Evolutionary conservation across 2,113 vertebrate genomes (phyloP).

Genomic region (Ceyx margarethae): DNA sequence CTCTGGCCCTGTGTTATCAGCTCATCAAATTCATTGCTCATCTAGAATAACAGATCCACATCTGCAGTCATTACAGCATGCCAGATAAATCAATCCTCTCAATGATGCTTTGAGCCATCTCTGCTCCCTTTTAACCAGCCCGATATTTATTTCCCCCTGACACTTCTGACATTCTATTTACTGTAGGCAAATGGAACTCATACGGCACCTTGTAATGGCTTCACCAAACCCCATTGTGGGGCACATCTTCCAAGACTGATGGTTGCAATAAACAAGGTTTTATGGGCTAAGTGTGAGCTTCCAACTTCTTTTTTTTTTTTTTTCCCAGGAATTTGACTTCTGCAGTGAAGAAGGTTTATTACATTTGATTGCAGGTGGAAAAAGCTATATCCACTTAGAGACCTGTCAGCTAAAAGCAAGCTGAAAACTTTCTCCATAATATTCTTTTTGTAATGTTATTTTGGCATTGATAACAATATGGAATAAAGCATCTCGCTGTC

Average conservation of each 20-base stretch:
- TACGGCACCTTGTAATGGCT: conserved; percentile 83
- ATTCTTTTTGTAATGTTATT: conserved; percentile 60
- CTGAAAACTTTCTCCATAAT: conserved; percentile 46
- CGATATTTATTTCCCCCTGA: conserved; percentile 86
- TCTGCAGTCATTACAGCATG: conserved; percentile 86
- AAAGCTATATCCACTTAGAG: conserved; percentile 67
- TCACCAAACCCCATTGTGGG: conserved; percentile 81
- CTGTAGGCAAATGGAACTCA: conserved; percentile 88
- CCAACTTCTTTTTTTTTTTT: conserved; percentile 75
- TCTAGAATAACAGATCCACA: conserved; percentile 87
- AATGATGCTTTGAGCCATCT: conserved; percentile 82
- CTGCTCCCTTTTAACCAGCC: conserved; percentile 83
- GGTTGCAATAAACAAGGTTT: conserved; percentile 80
- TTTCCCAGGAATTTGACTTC: conserved; percentile 74
- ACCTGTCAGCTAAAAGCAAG: conserved; percentile 65
- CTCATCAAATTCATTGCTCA: conserved; percentile 86
- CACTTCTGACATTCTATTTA: conserved; percentile 90
- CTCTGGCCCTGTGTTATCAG: conserved; percentile 81
- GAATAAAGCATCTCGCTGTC: conserved; percentile 21
- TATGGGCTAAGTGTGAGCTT: conserved; percentile 75
- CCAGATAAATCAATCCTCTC: conserved; percentile 86
- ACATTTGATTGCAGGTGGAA: conserved; percentile 71
- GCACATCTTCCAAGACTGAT: conserved; percentile 81
- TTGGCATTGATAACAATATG: conserved; percentile 23
- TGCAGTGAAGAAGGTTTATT: conserved; percentile 73